Evolutionary conservation across 2,797 vertebrate genomes (phyloP).

Genomic region (Cossypha polioptera): DNA sequence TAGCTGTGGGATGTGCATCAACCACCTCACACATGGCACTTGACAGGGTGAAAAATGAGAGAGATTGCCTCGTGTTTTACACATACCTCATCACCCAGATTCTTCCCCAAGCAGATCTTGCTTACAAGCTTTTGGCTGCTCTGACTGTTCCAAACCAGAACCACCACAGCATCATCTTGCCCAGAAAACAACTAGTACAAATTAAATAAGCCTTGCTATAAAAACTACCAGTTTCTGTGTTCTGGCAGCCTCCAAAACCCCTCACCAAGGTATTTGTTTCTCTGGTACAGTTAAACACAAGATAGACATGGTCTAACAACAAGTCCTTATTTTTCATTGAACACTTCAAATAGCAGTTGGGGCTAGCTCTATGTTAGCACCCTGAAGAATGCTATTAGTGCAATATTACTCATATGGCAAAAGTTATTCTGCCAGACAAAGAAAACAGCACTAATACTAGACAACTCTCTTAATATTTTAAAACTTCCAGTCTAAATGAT

Average conservation of each 20-base stretch:
- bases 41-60: neutral
- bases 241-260: neutral
- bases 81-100: neutral
- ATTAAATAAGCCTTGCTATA: neutral
- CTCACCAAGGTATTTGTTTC: neutral
- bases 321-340: neutral
- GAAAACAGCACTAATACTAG: neutral
- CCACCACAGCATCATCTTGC: neutral
- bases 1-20: neutral
- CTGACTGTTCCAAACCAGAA: neutral
- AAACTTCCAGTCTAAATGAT: neutral
- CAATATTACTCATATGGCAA: neutral
- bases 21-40: rapidly evolving
- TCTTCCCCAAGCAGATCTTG: neutral
- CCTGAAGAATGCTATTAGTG: neutral
- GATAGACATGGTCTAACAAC: neutral
- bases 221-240: neutral
- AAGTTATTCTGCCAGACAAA: neutral
- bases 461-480: neutral
- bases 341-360: neutral
- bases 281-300: neutral
- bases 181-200: neutral
- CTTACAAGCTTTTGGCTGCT: neutral
- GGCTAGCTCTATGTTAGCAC: neutral
- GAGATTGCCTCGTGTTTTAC: neutral